A percentile compares a stretch with the other conserved stretches of the same genome.
These are phyloP conservation scores for Tragulus kanchil DNA, from an alignment of 2,113 vertebrate genomes.

Conservation along the genomic window DNA sequence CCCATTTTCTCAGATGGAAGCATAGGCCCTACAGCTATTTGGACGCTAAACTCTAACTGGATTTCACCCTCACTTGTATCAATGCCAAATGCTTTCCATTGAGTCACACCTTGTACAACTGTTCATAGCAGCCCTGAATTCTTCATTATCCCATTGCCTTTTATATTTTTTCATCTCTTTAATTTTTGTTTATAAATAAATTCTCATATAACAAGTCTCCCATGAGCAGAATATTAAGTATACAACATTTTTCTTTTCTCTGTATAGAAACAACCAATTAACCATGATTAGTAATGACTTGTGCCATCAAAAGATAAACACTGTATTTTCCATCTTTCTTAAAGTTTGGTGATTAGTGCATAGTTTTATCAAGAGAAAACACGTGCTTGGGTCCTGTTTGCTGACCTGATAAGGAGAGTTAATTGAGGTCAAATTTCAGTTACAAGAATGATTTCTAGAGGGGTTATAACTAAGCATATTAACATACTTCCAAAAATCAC, in stretches of 20 bases:
- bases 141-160: not conserved
- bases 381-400: not conserved
- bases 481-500: not conserved
- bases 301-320: not conserved
- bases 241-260: slow-evolving; percentile 3
- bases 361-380: not conserved
- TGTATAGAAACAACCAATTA: slow-evolving; percentile 2
- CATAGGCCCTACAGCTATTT: not conserved
- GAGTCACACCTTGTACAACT: not conserved
- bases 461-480: not conserved
- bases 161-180: not conserved
- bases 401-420: not conserved
- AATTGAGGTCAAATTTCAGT: not conserved
- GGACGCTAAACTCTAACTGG: not conserved
- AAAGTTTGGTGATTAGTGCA: not conserved
- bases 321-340: not conserved
- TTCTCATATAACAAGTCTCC: not conserved
- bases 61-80: not conserved
- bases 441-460: slow-evolving; percentile 24
- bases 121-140: not conserved
- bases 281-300: not conserved
- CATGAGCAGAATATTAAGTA: slow-evolving; percentile 39
- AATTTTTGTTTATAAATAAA: slow-evolving; percentile 32
- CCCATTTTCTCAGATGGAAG: not conserved
- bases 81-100: not conserved